Base-by-base conservation (phyloP, 1,140 invertebrate species). In the Portunus trituberculatus region DNA sequence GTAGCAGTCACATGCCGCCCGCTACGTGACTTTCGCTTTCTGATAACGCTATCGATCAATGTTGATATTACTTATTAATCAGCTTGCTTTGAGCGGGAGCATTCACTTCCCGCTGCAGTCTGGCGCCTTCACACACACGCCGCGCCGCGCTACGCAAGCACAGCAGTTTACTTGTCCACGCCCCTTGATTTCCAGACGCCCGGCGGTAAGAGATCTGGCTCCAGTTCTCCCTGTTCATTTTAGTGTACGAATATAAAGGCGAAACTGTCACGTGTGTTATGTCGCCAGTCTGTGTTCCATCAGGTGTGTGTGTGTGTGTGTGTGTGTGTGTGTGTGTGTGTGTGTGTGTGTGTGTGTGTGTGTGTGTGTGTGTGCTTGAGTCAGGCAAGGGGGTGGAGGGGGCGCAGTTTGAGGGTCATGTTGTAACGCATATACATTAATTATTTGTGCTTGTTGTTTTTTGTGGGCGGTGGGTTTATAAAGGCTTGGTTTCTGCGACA, bases 401-500 rank as follows among this genome's bases (percentile, higher is more conserved):
- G 16, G 67, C 20, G 67, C 20, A 39, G 67, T 25, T 76, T 76
- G 67, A 7, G 67, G 67, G 67, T 12, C 20, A 7, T n/a, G 52
- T 7, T 76, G n/a, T n/a, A 20, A n/a, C 67, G 67, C 67, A 76
- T 76, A 12, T n/a, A n/a, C 20, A n/a, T n/a, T 3, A 76, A 3
- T 25, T 76, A 20, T 76, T n/a, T 14, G 12, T 14, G 52, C 16
- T 59, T 59, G 52, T 59, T 76, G 67, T 76, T 76, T 76, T 25
- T 76, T 76, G 67, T 12, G 25, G 67, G 16, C 8, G 67, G 67
- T 76, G 67, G n/a, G 67, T n/a, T 76, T 76, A 76, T 76, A 76
- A 76, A 76, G 67, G 67, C 25, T 76, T 76, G 67, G 67, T 76
- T 76, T 76, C 67, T 76, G 67, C 67, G 25, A 76, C 67, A 76